phyloP scores from a whole-genome alignment of 2,888 invertebrate genomes.

The Acronicta psi region DNA sequence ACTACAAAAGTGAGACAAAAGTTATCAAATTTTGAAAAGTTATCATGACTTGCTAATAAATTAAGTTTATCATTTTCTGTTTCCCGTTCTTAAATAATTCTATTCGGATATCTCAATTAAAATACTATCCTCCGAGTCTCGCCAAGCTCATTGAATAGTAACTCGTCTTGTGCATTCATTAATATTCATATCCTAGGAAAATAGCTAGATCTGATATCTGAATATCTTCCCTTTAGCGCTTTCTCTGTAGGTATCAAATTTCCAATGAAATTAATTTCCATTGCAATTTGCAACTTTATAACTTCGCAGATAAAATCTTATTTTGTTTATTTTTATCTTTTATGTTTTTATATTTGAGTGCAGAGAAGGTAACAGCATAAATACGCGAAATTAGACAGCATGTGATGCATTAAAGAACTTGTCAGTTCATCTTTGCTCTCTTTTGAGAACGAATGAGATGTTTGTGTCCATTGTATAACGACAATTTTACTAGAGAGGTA shows the following conservation, averaged over 20 bases:
- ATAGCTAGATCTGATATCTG: conserved; percentile 22
- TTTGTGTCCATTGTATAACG: conserved; percentile 55
- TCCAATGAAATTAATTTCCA: conserved; percentile 17
- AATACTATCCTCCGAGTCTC: conserved; percentile 4
- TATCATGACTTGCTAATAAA: too few relatives aligned
- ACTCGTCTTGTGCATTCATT: conserved; percentile 30
- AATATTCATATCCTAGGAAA: conserved; percentile 40
- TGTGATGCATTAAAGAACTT: conserved; percentile 66
- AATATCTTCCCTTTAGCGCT: conserved; percentile 14
- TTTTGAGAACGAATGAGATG: conserved; percentile 51
- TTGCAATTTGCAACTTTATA: conserved; percentile 1
- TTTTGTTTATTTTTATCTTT: conserved; percentile 4
- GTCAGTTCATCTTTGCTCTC: conserved; percentile 64
- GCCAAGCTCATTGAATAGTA: conserved; percentile 24
- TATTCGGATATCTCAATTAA: neutral
- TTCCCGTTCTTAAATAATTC: neutral
- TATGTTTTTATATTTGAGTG: conserved; percentile 7
- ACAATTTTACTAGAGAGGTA: neutral
- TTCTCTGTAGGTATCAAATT: conserved; percentile 10
- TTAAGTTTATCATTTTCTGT: conserved; percentile 4
- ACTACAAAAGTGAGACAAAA: too few relatives aligned
- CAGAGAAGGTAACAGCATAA: conserved; percentile 55
- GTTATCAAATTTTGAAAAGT: too few relatives aligned
- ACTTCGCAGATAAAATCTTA: neutral
- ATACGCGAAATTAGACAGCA: conserved; percentile 64